These are phyloP conservation scores for Leptura quadrifasciata DNA, from an alignment of 2,888 invertebrate genomes.

Conservation along the genomic window DNA sequence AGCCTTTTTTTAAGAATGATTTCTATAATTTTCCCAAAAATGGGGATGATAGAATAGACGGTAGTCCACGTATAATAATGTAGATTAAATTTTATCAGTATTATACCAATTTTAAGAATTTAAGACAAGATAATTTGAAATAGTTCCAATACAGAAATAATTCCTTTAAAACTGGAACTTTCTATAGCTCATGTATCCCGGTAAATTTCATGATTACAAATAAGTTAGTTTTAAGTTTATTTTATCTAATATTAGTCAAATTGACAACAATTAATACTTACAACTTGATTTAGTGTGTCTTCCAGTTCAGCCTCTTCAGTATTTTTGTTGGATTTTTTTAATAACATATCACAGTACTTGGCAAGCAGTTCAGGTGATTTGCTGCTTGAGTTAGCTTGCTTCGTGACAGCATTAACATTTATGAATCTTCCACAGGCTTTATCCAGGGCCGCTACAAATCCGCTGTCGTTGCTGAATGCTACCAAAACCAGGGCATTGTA, in stretches of 20 bases:
- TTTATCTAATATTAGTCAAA: not conserved
- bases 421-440: constrained; percentile 99
- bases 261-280: constrained; percentile 72
- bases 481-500: constrained; percentile 95
- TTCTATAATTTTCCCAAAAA: too few relatives aligned
- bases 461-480: constrained; percentile 97
- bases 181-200: too few relatives aligned
- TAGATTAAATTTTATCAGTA: too few relatives aligned
- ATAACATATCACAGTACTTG: constrained; percentile 96
- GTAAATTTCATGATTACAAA: not conserved
- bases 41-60: too few relatives aligned
- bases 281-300: constrained; percentile 98
- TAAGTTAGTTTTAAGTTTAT: not conserved
- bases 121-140: too few relatives aligned
- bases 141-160: too few relatives aligned
- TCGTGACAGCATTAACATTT: constrained; percentile 97
- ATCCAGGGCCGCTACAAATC: constrained; percentile 97
- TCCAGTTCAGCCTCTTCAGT: constrained; percentile 99
- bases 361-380: constrained; percentile 98
- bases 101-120: too few relatives aligned
- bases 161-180: too few relatives aligned
- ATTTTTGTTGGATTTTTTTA: constrained; percentile 99
- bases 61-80: too few relatives aligned
- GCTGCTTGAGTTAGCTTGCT: constrained; percentile 91
- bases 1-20: too few relatives aligned